Evolutionary conservation across 2,113 vertebrate species (phyloP).

Genomic region (Oreotrochilus melanogaster): DNA sequence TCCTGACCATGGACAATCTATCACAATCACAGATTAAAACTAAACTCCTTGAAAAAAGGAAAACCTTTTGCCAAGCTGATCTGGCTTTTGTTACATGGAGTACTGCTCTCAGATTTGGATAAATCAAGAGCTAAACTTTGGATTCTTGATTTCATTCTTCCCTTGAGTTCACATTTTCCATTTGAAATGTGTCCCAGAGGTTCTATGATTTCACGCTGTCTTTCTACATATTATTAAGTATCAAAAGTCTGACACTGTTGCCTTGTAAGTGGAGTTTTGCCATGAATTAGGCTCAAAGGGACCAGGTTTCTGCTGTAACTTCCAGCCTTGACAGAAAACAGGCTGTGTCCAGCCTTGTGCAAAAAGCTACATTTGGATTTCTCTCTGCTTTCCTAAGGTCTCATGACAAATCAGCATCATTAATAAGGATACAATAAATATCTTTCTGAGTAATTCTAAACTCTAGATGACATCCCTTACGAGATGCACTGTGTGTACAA

Average conservation of each 20-base stretch:
- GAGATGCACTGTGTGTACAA: neutral
- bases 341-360: neutral
- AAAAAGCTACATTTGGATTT: neutral
- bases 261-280: slow-evolving; percentile 11
- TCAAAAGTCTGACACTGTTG: neutral
- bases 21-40: neutral
- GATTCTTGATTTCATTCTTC: slow-evolving; percentile 14
- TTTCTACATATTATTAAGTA: neutral
- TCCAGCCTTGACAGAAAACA: slow-evolving; percentile 22
- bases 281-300: neutral
- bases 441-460: neutral
- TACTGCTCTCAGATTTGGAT: slow-evolving; percentile 8
- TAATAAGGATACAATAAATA: neutral
- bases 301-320: neutral
- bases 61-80: neutral
- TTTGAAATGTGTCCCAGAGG: neutral
- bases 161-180: neutral
- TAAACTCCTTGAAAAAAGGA: neutral
- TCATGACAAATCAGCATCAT: neutral
- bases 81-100: slow-evolving; percentile 18
- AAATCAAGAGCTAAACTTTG: neutral
- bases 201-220: slow-evolving; percentile 10
- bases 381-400: neutral
- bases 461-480: neutral
- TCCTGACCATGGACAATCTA: neutral